Evolutionary conservation across 2,113 vertebrate species (phyloP).

Genomic region (Erythrolamprus reginae): DNA sequence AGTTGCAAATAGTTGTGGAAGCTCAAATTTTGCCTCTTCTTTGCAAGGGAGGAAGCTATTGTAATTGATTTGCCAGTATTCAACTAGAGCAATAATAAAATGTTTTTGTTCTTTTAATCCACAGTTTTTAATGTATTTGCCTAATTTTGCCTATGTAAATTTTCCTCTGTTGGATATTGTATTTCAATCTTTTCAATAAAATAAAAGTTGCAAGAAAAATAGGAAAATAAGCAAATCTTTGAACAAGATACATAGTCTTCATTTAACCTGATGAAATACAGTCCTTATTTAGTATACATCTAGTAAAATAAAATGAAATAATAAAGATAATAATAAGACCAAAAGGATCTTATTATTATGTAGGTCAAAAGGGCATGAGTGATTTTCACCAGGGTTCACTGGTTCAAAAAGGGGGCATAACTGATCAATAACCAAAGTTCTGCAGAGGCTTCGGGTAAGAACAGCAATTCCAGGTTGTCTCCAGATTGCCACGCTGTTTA

Average conservation of each 20-base stretch:
- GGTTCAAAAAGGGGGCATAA: background rate
- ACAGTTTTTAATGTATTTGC: background rate
- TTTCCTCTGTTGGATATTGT: background rate
- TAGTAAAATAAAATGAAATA: background rate
- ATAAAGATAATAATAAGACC: background rate
- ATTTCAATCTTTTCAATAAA: background rate
- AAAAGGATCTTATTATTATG: no score
- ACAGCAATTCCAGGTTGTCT: background rate
- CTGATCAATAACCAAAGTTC: background rate
- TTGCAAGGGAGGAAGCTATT: background rate
- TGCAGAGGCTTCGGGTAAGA: background rate
- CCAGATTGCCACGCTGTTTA: background rate
- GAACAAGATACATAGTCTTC: background rate
- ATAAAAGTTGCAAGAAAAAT: background rate
- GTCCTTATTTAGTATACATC: background rate
- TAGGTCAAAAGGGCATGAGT: background rate
- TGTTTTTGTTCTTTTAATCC: background rate
- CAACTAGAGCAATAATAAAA: background rate
- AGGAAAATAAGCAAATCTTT: background rate
- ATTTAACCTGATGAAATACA: background rate
- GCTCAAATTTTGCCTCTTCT: background rate
- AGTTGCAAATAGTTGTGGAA: background rate
- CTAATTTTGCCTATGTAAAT: background rate
- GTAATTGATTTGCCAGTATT: background rate
- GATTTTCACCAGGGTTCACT: background rate